Evolutionary conservation across 1,140 invertebrate species (phyloP).

Genomic region (Cyclina sinensis): DNA sequence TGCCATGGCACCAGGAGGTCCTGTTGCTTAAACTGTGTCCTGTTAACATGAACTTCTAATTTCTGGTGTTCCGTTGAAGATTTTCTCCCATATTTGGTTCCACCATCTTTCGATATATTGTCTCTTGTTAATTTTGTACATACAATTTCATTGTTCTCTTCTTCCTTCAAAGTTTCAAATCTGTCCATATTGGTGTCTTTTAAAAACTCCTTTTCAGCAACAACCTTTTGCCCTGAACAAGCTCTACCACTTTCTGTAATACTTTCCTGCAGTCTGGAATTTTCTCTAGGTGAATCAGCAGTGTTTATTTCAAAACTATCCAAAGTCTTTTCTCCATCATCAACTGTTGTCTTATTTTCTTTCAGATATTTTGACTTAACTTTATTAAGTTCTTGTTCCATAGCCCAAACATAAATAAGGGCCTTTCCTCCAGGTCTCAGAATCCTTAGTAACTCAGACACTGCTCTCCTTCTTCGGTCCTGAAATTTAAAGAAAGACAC

Average conservation of each 20-base stretch:
- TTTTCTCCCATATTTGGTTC: neutral
- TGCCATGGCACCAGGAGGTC: slow-evolving; percentile 97
- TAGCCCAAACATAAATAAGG: slow-evolving; percentile 87
- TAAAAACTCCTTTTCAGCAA: neutral
- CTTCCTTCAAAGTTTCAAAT: neutral
- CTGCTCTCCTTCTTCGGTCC: slow-evolving; percentile 83
- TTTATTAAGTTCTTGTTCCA: slow-evolving; percentile 89
- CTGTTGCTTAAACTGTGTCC: slow-evolving; percentile 90
- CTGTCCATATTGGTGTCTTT: slow-evolving; percentile 36
- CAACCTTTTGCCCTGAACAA: slow-evolving; percentile 14
- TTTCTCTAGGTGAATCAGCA: neutral
- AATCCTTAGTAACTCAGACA: slow-evolving; percentile 84
- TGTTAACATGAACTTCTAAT: slow-evolving; percentile 93
- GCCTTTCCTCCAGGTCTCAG: slow-evolving; percentile 83
- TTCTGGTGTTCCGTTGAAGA: slow-evolving; percentile 73
- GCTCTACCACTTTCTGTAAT: neutral
- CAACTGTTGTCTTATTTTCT: slow-evolving; percentile 83
- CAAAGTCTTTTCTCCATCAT: slow-evolving; percentile 72
- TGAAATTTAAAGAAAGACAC: slow-evolving; percentile 69
- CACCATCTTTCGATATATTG: slow-evolving; percentile 10
- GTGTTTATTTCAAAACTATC: slow-evolving; percentile 87
- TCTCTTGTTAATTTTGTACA: neutral
- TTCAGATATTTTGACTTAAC: slow-evolving; percentile 92
- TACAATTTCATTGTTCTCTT: slow-evolving; percentile 55
- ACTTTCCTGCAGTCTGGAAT: neutral